Evolutionary conservation across 2,888 invertebrate species (phyloP).

Genomic region (Zaprionus lineosus): DNA sequence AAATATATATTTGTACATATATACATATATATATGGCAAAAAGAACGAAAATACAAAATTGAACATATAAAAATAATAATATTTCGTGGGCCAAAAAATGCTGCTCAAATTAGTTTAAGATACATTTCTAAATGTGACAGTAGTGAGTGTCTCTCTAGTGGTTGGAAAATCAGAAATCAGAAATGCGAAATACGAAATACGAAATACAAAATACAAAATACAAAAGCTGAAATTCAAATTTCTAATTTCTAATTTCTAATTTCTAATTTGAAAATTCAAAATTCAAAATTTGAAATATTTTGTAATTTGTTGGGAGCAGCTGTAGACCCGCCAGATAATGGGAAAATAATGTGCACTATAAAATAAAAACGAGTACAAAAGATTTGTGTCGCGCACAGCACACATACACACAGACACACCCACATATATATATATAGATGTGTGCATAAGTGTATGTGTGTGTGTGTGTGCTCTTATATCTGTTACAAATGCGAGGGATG

Average conservation of each 20-base stretch:
- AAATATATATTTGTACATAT: slow-evolving; percentile 4
- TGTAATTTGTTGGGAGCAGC: slow-evolving; percentile 51
- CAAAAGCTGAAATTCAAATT: slow-evolving; percentile 15
- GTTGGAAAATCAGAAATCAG: slow-evolving; percentile 52
- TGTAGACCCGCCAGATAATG: slow-evolving; percentile 33
- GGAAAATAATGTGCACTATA: slow-evolving; percentile 26
- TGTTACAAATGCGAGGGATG: not conserved
- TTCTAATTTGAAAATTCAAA: no score
- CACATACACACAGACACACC: not conserved
- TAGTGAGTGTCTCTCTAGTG: slow-evolving; percentile 70
- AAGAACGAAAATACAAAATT: slow-evolving; percentile 26
- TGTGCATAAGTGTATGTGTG: not conserved
- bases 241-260: no score
- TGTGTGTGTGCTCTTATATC: no score
- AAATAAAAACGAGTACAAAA: slow-evolving; percentile 35
- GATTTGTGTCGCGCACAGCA: slow-evolving; percentile 38
- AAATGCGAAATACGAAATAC: no score
- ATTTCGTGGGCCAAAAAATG: slow-evolving; percentile 61
- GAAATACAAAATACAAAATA: not conserved
- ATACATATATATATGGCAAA: slow-evolving; percentile 1
- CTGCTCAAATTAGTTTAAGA: slow-evolving; percentile 77
- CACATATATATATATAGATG: slow-evolving; percentile 1
- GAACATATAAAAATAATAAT: slow-evolving; percentile 54
- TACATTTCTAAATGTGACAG: slow-evolving; percentile 81
- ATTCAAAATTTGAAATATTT: slow-evolving; percentile 24